Evolutionary conservation across 2,888 invertebrate species (phyloP).

Genomic region (Neelides folsomi): DNA sequence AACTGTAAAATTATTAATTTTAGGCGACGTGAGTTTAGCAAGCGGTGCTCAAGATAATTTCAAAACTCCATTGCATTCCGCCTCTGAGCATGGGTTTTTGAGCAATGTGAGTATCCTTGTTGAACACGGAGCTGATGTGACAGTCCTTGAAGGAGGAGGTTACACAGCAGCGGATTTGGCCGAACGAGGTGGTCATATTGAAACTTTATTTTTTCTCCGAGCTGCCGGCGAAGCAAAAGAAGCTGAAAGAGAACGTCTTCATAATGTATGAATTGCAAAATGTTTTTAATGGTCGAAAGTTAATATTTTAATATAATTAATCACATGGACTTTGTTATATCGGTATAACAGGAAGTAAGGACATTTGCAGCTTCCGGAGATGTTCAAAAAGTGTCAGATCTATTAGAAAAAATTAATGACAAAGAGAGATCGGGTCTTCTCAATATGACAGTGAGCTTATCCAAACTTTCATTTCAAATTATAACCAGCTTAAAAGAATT

Average conservation of each 20-base stretch:
- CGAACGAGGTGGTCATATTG: conserved; percentile 50
- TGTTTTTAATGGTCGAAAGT: no score
- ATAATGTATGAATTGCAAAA: conserved; percentile 39
- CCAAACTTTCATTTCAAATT: no score
- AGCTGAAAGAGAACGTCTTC: conserved; percentile 56
- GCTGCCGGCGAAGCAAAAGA: conserved; percentile 53
- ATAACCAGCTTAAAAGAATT: no score
- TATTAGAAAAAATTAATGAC: no score
- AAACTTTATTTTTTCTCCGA: conserved; percentile 25
- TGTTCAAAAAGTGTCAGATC: no score
- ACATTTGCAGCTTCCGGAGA: no score
- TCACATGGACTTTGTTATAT: no score
- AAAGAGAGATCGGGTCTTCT: no score
- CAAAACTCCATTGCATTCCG: conserved; percentile 66
- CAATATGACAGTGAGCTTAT: no score
- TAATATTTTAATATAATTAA: no score
- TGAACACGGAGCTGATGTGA: conserved; percentile 52
- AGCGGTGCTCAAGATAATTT: conserved; percentile 43
- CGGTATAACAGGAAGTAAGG: no score
- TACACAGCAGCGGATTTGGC: conserved; percentile 59
- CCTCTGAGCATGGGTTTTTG: conserved; percentile 63
- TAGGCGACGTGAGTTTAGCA: conserved; percentile 53
- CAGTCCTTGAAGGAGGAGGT: conserved; percentile 51
- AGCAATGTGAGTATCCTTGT: conserved; percentile 55
- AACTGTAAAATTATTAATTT: no score